These are phyloP conservation scores for Haemorhous mexicanus DNA, from an alignment of 2,113 vertebrate genomes.

Conservation along the genomic window DNA sequence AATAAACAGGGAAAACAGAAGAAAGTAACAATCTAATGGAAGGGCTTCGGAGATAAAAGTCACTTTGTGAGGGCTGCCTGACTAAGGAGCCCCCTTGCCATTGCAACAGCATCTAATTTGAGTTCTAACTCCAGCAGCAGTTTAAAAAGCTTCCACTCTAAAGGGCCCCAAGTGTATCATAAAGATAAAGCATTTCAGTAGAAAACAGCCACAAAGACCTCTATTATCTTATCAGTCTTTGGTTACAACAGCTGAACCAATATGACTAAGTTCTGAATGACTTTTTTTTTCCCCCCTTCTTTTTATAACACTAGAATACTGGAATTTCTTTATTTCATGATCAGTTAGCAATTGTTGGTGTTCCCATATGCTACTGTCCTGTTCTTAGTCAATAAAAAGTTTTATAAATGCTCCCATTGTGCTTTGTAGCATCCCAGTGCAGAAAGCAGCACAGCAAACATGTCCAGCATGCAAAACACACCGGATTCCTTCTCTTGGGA, in stretches of 20 bases:
- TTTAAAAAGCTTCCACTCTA: conserved; percentile 92
- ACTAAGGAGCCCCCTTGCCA: conserved; percentile 72
- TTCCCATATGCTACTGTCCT: conserved; percentile 84
- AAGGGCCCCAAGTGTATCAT: conserved; percentile 94
- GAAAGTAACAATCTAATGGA: conserved; percentile 77
- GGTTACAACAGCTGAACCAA: conserved; percentile 97
- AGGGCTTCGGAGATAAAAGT: conserved; percentile 89
- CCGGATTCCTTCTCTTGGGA: neutral
- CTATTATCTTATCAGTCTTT: conserved; percentile 95
- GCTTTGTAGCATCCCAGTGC: conserved; percentile 70
- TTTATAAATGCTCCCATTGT: conserved; percentile 87
- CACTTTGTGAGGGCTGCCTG: conserved; percentile 85
- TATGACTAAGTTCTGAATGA: conserved; percentile 92
- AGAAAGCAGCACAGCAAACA: conserved; percentile 71
- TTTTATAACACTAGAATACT: conserved; percentile 81
- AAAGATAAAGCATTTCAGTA: conserved; percentile 97
- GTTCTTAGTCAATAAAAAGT: conserved; percentile 85
- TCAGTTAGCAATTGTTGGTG: conserved; percentile 88
- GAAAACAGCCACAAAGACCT: conserved; percentile 93
- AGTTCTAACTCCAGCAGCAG: conserved; percentile 90
- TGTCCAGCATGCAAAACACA: conserved; percentile 64
- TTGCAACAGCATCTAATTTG: conserved; percentile 89
- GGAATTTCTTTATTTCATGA: conserved; percentile 91
- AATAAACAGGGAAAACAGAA: conserved; percentile 81
- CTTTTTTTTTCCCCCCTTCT: conserved; percentile 65